Conservation (phyloP, 2,888 invertebrate genomes). For the Pristionchus japonicus region DNA sequence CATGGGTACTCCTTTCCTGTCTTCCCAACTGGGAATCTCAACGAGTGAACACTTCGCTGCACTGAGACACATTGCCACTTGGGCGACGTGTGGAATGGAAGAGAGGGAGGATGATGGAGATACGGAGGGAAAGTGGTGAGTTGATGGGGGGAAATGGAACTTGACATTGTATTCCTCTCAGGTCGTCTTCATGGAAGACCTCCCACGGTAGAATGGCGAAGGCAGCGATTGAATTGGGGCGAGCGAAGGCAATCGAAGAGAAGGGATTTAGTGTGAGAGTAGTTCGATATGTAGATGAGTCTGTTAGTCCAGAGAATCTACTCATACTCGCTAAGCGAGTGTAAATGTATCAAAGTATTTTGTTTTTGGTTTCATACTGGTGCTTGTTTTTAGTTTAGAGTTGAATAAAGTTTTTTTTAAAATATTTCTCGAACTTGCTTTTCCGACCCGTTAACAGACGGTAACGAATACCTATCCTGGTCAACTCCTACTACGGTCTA, state of each 20-base stretch:
- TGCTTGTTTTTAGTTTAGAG: conserved; percentile 17
- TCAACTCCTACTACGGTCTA: too few relatives aligned
- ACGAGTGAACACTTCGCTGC: conserved; percentile 61
- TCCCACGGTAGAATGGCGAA: conserved; percentile 64
- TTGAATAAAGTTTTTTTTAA: neutral
- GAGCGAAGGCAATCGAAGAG: conserved; percentile 58
- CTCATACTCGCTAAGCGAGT: conserved; percentile 60
- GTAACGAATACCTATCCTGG: neutral
- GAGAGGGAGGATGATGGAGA: conserved; percentile 44
- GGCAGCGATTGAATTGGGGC: conserved; percentile 62
- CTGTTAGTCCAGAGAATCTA: conserved; percentile 69
- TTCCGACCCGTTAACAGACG: neutral
- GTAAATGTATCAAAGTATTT: neutral
- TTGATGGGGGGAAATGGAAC: neutral
- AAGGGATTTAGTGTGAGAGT: conserved; percentile 62
- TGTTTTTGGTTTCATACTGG: neutral
- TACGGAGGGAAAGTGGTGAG: conserved; percentile 7
- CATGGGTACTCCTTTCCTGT: conserved; percentile 19
- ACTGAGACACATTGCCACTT: conserved; percentile 66
- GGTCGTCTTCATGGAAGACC: conserved; percentile 48
- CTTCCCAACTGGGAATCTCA: conserved; percentile 52
- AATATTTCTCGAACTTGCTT: neutral
- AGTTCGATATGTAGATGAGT: conserved; percentile 60
- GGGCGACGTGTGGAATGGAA: conserved; percentile 63
- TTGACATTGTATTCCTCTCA: conserved; percentile 29